Base-by-base conservation (phyloP, 1,140 invertebrate genomes). In the Hylyphantes graminicola region DNA sequence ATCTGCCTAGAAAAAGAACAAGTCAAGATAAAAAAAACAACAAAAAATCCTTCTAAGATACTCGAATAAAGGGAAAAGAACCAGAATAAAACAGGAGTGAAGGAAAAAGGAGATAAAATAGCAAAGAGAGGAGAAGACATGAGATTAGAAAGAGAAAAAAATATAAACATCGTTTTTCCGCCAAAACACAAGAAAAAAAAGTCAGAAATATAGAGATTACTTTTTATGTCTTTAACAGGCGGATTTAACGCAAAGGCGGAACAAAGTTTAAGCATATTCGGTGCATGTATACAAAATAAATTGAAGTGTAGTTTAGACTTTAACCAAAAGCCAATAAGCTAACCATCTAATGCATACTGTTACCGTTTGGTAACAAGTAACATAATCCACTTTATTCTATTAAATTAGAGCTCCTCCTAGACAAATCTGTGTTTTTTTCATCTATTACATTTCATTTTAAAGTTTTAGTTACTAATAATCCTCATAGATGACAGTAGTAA, bases 151-250 rank as follows among this genome's bases (percentile, higher is more conserved):
- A 54, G 51, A 59, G 59, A 70, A 81, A 64, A 81, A 68, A 70
- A 73, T 81, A 81, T 81, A 81, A 81, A 81, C 79, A 68, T 81
- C 79, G 79, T 81, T 81, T 81, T 81, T 81, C 79, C 68, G 68
- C 68, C 19, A 72, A 59, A 51, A 15, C 55, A 51, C 48, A 53
- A 81, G 70, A 81, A 73, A 72, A 81, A 81, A 81, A 81, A 57
- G 57, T 13, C 68, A n/a, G 79, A 81, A 81, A 81, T 81, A 81
- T 73, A 81, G 79, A 81, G 79, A 81, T 81, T 81, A 67, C 51
- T 68, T 68, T 81, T 73, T 81, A 54, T 64, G 55, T 72, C 79
- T 81, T 81, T 81, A 81, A 81, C 79, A 64, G 51, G 50, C 9
- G 61, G 79, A 67, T 81, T 63, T 81, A 17, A 55, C 48, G 79